Base-by-base conservation (phyloP, 2,113 vertebrate species). In the Varanus salvator region DNA sequence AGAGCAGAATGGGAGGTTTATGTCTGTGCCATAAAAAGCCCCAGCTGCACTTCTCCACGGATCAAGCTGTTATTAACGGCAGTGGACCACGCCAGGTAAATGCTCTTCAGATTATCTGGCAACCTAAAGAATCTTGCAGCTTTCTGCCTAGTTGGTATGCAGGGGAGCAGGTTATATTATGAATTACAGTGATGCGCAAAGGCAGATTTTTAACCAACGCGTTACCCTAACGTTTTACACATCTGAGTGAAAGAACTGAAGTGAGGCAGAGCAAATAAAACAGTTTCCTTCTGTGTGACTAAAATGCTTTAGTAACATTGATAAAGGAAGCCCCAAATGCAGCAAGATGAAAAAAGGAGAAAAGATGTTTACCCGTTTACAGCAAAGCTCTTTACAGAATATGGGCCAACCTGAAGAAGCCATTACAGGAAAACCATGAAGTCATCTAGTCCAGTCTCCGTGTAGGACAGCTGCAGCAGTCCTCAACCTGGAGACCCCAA, bases 201-300 rank as follows among this genome's bases (percentile, higher is more conserved):
- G 0, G 54, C 64, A 80, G 2, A 29, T 81, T 64, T 66, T 90
- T 64, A 83, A 76, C 50, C 31, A 23, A 78, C n/a, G 6, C 80
- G 54, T 7, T 48, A 80, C 48, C 31, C 15, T 48, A 44, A 34
- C 64, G 90, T 44, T 91, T 90, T 82, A 82, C 74, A 74, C 23
- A 64, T 89, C 76, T 64, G 57, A 88, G 25, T 87, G 75, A 74
- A 90, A 88, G 34, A 27, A 14, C 64, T 82, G 74, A 82, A 83
- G 15, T 77, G 29, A 72, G 76, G 14, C 87, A 71, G 15, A 88
- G 71, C 57, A 90, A 87, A 89, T 57, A 6, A 48, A 87, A 88
- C 74, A 8, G 0, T 34, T 90, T 83, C 19, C 44, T 68, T 68
- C 27, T 44, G 64, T 68, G 34, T 15, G 60, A 14, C n/a, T n/a